A percentile compares a stretch with the other conserved stretches of the same genome.
Conservation (phyloP, 2,113 vertebrate genomes). For the Alethe castanea region DNA sequence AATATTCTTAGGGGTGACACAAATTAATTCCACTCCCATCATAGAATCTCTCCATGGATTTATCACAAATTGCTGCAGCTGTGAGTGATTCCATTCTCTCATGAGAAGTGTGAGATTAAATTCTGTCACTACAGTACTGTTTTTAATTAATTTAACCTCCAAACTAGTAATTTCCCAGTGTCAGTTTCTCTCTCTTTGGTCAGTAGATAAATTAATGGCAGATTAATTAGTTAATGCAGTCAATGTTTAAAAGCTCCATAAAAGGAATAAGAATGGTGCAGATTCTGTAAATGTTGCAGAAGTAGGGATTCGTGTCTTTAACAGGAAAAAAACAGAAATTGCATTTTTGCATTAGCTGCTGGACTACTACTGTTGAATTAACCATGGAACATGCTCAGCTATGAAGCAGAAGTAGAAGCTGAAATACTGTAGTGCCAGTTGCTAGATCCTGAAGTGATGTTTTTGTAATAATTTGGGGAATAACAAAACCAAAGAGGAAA, state of each 20-base stretch:
- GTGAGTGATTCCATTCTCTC: conserved; percentile 51
- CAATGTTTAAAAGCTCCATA: conserved; percentile 11
- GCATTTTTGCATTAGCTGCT: neutral
- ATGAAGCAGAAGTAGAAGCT: neutral
- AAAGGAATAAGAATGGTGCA: neutral
- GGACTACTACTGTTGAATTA: neutral
- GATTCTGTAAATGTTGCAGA: neutral
- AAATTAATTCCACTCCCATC: conserved; percentile 59
- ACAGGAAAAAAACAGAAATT: neutral
- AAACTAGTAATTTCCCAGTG: conserved; percentile 3
- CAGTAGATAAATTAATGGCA: conserved; percentile 43
- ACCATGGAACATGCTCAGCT: neutral
- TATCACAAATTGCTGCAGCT: conserved; percentile 46
- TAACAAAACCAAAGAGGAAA: neutral
- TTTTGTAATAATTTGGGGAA: neutral
- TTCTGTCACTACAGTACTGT: conserved; percentile 57
- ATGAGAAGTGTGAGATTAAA: conserved; percentile 67
- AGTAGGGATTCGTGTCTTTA: neutral
- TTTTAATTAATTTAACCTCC: conserved; percentile 72
- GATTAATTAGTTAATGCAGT: conserved; percentile 50
- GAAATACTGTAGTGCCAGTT: neutral
- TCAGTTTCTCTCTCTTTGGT: conserved; percentile 19
- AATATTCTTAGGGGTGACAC: neutral
- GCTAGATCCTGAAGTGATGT: neutral
- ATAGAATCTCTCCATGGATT: conserved; percentile 41